These are phyloP conservation scores for Horisme vitalbata DNA, from an alignment of 2,888 invertebrate species.

Conservation along the genomic window DNA sequence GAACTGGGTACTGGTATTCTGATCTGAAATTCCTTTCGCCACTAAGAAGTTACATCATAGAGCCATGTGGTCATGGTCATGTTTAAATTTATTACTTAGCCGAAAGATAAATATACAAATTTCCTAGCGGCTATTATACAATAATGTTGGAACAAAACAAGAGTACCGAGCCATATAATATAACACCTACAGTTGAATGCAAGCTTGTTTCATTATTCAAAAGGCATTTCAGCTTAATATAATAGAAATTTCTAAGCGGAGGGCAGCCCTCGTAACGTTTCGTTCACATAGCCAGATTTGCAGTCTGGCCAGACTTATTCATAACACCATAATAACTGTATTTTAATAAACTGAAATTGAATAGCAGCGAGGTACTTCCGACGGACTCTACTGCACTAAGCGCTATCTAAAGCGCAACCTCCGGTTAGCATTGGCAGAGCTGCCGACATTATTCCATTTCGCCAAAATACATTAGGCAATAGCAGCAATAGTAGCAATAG, in stretches of 20 bases:
- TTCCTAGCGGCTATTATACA: no score
- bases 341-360: constrained; percentile 67
- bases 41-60: no score
- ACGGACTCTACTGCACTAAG: constrained; percentile 53
- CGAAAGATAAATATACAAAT: no score
- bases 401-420: constrained; percentile 68
- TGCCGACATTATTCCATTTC: constrained; percentile 67
- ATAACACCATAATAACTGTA: constrained; percentile 43
- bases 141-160: not conserved
- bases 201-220: constrained; percentile 21
- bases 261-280: constrained; percentile 20
- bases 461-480: constrained; percentile 76
- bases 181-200: constrained; percentile 4
- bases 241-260: constrained; percentile 20
- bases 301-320: constrained; percentile 34
- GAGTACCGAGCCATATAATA: constrained; percentile 1
- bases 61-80: no score
- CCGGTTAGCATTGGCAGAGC: constrained; percentile 51
- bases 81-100: no score
- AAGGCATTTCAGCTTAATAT: constrained; percentile 17
- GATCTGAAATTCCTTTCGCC: no score
- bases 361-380: constrained; percentile 53
- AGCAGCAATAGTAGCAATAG: constrained; percentile 41
- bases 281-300: constrained; percentile 24
- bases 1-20: no score